These are phyloP conservation scores for Himalopsyche kuldschensis DNA, from an alignment of 2,888 invertebrate species.

Conservation along the genomic window DNA sequence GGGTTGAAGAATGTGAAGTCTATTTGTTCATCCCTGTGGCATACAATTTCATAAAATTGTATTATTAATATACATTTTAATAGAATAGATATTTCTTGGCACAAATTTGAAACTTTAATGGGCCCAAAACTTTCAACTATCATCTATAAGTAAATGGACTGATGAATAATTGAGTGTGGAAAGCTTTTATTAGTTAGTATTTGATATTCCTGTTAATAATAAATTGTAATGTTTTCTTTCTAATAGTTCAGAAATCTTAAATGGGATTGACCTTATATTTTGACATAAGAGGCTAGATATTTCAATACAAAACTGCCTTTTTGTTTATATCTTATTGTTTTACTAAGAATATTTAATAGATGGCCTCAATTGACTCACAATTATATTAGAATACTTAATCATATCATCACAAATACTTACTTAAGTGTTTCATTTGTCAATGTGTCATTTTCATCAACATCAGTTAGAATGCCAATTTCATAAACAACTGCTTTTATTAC, in stretches of 20 bases:
- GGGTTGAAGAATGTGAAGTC: constrained; percentile 55
- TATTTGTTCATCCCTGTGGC: constrained; percentile 54
- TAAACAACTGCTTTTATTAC: constrained; percentile 62
- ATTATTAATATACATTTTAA: neutral
- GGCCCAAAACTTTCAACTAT: too few species aligned
- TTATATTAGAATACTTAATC: neutral
- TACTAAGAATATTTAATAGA: neutral
- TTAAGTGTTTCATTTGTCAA: constrained; percentile 45
- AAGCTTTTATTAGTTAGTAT: too few species aligned
- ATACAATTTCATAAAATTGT: constrained; percentile 40
- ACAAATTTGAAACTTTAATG: too few species aligned
- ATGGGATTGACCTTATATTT: neutral
- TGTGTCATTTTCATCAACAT: constrained; percentile 52
- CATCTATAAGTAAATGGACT: too few species aligned
- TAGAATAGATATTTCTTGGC: too few species aligned
- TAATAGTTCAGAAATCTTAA: neutral
- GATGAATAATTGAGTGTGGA: too few species aligned
- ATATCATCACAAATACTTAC: constrained; percentile 17
- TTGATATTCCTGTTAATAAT: too few species aligned
- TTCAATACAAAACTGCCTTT: neutral
- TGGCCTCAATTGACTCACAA: neutral
- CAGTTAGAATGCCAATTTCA: constrained; percentile 63
- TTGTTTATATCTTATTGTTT: neutral
- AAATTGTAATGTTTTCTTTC: too few species aligned
- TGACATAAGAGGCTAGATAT: neutral